Percentiles rank a stretch among this genome's conserved stretches.
Conservation (phyloP, 2,888 invertebrate genomes). For the Apeira syringaria region DNA sequence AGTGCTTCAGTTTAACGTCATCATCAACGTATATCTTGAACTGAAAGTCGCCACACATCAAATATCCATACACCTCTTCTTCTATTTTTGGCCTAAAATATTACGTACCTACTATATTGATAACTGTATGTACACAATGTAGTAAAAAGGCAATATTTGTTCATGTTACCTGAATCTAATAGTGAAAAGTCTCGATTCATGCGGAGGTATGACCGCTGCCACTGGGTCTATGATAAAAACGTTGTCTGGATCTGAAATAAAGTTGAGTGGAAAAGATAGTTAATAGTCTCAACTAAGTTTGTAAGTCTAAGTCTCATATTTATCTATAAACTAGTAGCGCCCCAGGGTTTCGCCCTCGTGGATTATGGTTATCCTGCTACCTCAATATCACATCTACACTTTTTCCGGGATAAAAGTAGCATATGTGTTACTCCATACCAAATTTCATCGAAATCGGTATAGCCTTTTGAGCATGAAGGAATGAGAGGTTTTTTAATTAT, state of each 20-base stretch:
- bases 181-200: conserved; percentile 71
- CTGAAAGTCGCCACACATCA: conserved; percentile 71
- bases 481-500: too few species aligned
- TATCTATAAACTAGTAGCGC: too few species aligned
- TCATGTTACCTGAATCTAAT: conserved; percentile 64
- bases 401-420: too few species aligned
- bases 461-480: too few species aligned
- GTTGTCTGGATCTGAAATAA: conserved; percentile 66
- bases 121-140: background rate
- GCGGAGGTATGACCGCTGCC: conserved; percentile 58
- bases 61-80: conserved; percentile 64
- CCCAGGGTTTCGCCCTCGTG: too few species aligned
- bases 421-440: too few species aligned
- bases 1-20: conserved; percentile 53
- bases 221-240: conserved; percentile 70
- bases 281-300: too few species aligned
- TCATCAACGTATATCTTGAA: conserved; percentile 44
- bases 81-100: conserved; percentile 57
- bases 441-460: too few species aligned
- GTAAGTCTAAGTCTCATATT: too few species aligned
- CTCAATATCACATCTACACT: too few species aligned
- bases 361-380: too few species aligned
- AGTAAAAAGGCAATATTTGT: background rate
- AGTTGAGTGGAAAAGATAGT: conserved; percentile 2
- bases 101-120: background rate